These are phyloP conservation scores for Apocrypta bakeri DNA, from an alignment of 1,140 invertebrate genomes.

Conservation along the genomic window DNA sequence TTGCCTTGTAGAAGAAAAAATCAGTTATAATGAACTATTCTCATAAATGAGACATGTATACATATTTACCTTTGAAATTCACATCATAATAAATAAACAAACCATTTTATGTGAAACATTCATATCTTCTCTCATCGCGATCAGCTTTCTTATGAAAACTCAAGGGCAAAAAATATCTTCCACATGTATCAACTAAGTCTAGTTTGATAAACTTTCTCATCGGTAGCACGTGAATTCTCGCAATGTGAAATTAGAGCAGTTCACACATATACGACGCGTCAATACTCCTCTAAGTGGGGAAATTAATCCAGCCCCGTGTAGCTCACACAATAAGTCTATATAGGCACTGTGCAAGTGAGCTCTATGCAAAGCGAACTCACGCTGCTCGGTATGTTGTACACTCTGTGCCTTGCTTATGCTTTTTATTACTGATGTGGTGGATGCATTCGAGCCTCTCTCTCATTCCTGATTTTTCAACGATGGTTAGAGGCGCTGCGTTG, in stretches of 20 bases:
- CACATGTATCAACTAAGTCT: too few species aligned
- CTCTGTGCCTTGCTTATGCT: not conserved
- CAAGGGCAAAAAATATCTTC: not conserved
- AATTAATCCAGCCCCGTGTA: conserved; percentile 7
- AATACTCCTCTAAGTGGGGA: too few species aligned
- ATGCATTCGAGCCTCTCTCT: not conserved
- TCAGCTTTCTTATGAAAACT: not conserved
- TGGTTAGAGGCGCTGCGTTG: not conserved
- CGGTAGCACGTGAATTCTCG: not conserved
- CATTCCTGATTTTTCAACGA: too few species aligned
- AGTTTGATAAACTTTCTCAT: not conserved
- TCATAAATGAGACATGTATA: too few species aligned
- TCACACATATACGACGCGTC: too few species aligned
- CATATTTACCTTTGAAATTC: too few species aligned
- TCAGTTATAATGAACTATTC: not conserved
- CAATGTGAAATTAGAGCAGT: too few species aligned
- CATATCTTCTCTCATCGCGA: not conserved
- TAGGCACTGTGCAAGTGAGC: not conserved
- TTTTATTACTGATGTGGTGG: not conserved
- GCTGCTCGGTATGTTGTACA: not conserved
- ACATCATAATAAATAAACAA: too few species aligned
- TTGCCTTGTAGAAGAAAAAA: not conserved
- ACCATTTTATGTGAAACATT: not conserved
- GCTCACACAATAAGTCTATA: too few species aligned
- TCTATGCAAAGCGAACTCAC: not conserved